Evolutionary conservation across 2,113 vertebrate genomes (phyloP).

Genomic region (Pheucticus melanocephalus): DNA sequence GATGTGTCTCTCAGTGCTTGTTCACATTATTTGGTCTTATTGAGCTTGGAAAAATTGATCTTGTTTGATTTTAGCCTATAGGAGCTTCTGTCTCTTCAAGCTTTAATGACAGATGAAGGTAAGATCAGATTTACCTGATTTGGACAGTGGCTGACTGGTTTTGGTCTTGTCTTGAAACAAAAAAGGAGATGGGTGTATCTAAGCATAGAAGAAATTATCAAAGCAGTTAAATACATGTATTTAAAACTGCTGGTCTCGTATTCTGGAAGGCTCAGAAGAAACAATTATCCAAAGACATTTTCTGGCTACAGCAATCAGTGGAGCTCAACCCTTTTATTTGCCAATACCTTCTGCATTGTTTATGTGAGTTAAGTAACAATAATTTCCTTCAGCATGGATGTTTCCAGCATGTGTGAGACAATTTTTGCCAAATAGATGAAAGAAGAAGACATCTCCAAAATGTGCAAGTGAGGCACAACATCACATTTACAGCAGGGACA

Average conservation of each 20-base stretch:
- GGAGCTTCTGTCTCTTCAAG: background rate
- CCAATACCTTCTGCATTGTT: background rate
- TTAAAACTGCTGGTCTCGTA: background rate
- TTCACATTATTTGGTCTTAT: background rate
- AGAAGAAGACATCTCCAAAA: background rate
- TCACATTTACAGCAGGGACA: background rate
- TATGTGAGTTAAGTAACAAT: background rate
- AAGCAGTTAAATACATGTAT: background rate
- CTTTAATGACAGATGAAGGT: background rate
- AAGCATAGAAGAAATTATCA: background rate
- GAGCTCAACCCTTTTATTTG: background rate
- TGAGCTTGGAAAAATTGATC: background rate
- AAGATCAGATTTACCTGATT: background rate
- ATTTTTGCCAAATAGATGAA: background rate
- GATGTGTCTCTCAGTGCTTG: background rate
- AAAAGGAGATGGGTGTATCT: background rate
- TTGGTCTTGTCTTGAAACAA: background rate
- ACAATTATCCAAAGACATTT: background rate
- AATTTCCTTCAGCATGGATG: background rate
- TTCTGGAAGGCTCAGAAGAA: background rate
- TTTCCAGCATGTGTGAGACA: background rate
- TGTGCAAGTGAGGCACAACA: background rate
- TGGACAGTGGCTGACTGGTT: rapidly evolving
- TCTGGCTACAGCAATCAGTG: background rate
- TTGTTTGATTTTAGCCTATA: background rate